phyloP scores from a whole-genome alignment of 1,140 invertebrate species.

The Aplysia californica region DNA sequence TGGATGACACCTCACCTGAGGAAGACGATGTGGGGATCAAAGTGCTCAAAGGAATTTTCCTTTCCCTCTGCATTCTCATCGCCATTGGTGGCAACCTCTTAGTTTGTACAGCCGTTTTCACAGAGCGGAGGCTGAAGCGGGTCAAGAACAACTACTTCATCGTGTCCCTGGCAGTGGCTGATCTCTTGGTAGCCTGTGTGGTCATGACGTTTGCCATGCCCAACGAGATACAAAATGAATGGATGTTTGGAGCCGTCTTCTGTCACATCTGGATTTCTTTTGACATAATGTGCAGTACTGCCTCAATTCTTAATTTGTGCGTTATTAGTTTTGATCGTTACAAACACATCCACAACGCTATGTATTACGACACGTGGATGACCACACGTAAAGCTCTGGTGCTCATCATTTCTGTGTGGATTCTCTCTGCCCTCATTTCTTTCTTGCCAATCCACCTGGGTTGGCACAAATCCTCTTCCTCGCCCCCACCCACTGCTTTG shows the following conservation, averaged over 20 bases:
- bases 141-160: constrained; percentile 94
- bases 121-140: constrained; percentile 88
- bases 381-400: constrained; percentile 81
- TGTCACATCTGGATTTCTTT: constrained; percentile 99
- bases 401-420: constrained; percentile 95
- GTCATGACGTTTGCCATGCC: constrained; percentile 79
- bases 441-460: constrained; percentile 96
- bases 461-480: constrained; percentile 76
- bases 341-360: constrained; percentile 98
- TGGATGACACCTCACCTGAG: not conserved
- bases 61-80: constrained; percentile 75
- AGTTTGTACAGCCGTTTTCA: constrained; percentile 95
- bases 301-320: constrained; percentile 97
- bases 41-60: constrained; percentile 56
- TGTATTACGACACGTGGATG: constrained; percentile 95
- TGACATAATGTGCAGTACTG: constrained; percentile 99
- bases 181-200: constrained; percentile 85
- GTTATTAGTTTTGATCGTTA: constrained; percentile 98
- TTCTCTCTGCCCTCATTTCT: constrained; percentile 92
- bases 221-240: constrained; percentile 77
- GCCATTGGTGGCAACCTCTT: constrained; percentile 94
- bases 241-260: constrained; percentile 95
- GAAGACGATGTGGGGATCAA: constrained; percentile 44
- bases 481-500: too few relatives aligned
- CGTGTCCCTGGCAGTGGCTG: constrained; percentile 93